Evolutionary conservation across 2,113 vertebrate genomes (phyloP).

Genomic region (Cottus gobio): DNA sequence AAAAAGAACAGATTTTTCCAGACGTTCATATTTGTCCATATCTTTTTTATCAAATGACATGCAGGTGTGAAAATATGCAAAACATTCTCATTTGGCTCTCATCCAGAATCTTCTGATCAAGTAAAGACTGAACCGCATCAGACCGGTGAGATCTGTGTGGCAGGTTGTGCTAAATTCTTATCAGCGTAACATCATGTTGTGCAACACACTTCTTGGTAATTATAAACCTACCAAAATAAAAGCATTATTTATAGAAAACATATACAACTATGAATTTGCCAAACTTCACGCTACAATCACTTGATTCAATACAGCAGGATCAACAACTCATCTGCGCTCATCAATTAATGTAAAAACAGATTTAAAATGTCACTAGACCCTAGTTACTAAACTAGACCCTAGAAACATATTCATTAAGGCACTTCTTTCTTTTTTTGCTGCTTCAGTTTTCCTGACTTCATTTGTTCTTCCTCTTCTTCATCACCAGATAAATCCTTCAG

Average conservation of each 20-base stretch:
- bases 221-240: slow-evolving; percentile 18
- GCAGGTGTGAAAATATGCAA: not conserved
- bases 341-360: not conserved
- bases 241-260: not conserved
- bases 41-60: not conserved
- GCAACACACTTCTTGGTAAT: slow-evolving; percentile 11
- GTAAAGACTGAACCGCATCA: slow-evolving; percentile 22
- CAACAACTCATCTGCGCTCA: not conserved
- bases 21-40: not conserved
- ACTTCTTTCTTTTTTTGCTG: not conserved
- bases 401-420: not conserved
- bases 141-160: not conserved
- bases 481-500: not conserved
- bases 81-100: not conserved
- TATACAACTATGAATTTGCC: not conserved
- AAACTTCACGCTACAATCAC: slow-evolving; percentile 4
- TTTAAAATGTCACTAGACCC: not conserved
- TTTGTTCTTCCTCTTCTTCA: not conserved
- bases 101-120: slow-evolving; percentile 14
- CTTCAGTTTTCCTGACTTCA: slow-evolving; percentile 10
- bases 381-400: slow-evolving; percentile 42
- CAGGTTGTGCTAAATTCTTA: not conserved
- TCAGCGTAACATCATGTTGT: slow-evolving; percentile 15
- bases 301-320: slow-evolving; percentile 22
- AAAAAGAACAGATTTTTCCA: not conserved